Evolutionary conservation across 2,797 vertebrate genomes (phyloP).

Genomic region (Pachyuromys duprasi): DNA sequence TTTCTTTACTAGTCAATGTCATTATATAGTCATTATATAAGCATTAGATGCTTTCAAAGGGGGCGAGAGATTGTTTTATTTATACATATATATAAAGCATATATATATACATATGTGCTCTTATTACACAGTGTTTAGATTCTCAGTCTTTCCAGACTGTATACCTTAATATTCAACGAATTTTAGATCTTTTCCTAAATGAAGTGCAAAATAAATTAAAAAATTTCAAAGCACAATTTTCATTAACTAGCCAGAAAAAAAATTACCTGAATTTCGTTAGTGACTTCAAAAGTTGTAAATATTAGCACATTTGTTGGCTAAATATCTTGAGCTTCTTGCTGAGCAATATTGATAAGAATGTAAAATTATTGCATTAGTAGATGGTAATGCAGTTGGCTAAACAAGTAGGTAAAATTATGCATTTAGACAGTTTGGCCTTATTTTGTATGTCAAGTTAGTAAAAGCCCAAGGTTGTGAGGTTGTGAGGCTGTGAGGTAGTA

Average conservation of each 20-base stretch:
- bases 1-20: not conserved
- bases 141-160: conserved; percentile 33
- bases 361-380: conserved; percentile 33
- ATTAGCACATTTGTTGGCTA: conserved; percentile 60
- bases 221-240: conserved; percentile 53
- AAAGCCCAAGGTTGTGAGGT: not conserved
- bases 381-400: conserved; percentile 40
- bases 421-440: not conserved
- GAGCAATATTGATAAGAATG: conserved; percentile 67
- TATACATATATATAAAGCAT: too few species aligned
- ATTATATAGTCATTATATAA: conserved; percentile 19
- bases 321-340: conserved; percentile 64
- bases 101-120: not conserved
- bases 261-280: conserved; percentile 65
- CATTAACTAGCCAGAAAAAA: conserved; percentile 60
- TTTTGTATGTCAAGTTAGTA: not conserved
- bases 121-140: not conserved
- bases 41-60: not conserved
- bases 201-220: conserved; percentile 10
- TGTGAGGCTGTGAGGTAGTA: not conserved
- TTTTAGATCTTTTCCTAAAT: conserved; percentile 32
- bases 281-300: conserved; percentile 68
- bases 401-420: conserved; percentile 28
- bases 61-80: conserved; percentile 22
- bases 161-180: conserved; percentile 1